Evolutionary conservation across 2,113 vertebrate genomes (phyloP), one percentile per base, ranked within the genome.

Genomic region (Elgaria multicarinata): DNA sequence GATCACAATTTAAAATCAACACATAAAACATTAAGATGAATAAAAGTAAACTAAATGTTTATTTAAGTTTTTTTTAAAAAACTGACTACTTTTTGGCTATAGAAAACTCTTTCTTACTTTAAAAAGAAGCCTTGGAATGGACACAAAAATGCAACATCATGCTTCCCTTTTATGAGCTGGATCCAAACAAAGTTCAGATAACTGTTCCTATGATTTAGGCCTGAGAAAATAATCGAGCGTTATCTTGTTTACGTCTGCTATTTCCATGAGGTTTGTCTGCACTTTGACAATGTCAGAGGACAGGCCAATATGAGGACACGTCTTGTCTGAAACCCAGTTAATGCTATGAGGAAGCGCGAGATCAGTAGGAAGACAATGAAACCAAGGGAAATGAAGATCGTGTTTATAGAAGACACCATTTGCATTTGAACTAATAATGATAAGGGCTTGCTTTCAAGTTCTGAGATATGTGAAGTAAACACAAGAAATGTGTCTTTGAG

Each of bases 231-330:
- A 91, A 89, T 92, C 74, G 84, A 82, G 78, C 88, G 92, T 93
- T 93, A 94, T 96, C 94, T 96, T 96, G 94, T 95, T 97, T 96
- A 95, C 95, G 94, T 96, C 94, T 96, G 86, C 88, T 92, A 84
- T 81, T 94, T 92, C 89, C 76, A 93, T 82, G 90, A 88, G 84
- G 83, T 72, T 93, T 55, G 46, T 94, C 76, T 42, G 62, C 55
- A 96, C 94, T 85, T 96, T 96, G 95, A 95, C 90, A 95, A 86
- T 95, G 92, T 96, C 95, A 94, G 53, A 94, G 42, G 92, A 88
- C 71, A 92, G 89, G 71, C 91, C 95, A 96, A 96, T 90, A 91
- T 82, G 67, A 79, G 91, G 84, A 83, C 87, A 95, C 90, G 82
- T 95, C 80, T 53, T 92, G 62, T 92, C 92, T 95, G 84, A 95